A percentile compares a stretch with the other conserved stretches of the same genome.
Evolutionary conservation across 2,888 invertebrate species (phyloP).

Genomic region (Oscheius myriophilus): DNA sequence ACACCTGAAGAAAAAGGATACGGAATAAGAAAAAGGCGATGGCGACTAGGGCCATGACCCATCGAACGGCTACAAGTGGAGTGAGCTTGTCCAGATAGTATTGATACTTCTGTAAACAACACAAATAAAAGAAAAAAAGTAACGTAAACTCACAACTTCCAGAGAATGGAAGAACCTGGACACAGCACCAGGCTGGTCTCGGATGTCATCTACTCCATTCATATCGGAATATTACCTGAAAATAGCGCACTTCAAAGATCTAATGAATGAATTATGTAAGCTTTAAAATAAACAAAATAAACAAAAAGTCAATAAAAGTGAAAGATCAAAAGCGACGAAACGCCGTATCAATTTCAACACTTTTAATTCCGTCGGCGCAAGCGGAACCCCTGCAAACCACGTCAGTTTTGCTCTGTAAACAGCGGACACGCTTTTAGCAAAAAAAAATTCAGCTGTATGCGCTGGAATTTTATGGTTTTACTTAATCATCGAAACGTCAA

Average conservation of each 20-base stretch:
- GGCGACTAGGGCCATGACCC: constrained; percentile 62
- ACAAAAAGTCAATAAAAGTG: not conserved
- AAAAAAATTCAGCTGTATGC: too few relatives aligned
- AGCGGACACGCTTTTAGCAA: too few relatives aligned
- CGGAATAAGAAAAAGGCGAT: constrained; percentile 61
- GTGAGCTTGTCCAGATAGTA: constrained; percentile 69
- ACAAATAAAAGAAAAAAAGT: constrained; percentile 1
- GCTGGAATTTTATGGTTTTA: too few relatives aligned
- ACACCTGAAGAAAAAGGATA: constrained; percentile 66
- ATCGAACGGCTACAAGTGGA: constrained; percentile 65
- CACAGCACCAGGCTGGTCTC: constrained; percentile 63
- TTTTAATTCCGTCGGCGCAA: too few relatives aligned
- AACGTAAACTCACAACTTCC: constrained; percentile 55
- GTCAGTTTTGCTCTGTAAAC: too few relatives aligned
- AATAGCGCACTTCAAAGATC: not conserved
- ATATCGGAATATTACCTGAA: constrained; percentile 44
- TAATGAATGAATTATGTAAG: not conserved
- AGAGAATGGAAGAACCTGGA: constrained; percentile 62
- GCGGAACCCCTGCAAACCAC: too few relatives aligned
- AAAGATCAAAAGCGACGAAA: too few relatives aligned
- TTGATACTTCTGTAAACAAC: constrained; percentile 67
- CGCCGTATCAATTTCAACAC: too few relatives aligned
- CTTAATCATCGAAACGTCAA: too few relatives aligned
- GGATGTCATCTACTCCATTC: constrained; percentile 63
- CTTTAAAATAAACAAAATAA: not conserved